Conservation (phyloP, 2,113 vertebrate genomes). For the Gymnarchus niloticus region DNA sequence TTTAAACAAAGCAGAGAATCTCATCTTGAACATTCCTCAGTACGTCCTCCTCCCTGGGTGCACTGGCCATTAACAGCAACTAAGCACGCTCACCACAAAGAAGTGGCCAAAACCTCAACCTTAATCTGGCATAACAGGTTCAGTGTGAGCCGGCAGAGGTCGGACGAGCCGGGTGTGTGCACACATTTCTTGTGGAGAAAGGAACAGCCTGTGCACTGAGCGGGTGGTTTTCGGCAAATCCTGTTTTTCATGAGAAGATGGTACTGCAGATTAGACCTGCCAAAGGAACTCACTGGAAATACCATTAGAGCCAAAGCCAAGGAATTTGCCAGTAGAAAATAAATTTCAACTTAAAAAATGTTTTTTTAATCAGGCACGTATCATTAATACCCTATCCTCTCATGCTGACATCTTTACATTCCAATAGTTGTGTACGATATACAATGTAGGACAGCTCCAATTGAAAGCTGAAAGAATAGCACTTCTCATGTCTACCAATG, state of each 20-base stretch:
- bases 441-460: too few species aligned
- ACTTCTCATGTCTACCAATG: too few species aligned
- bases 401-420: too few species aligned
- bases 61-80: background rate
- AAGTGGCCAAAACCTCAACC: background rate
- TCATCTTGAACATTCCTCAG: background rate
- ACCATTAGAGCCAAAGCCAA: background rate
- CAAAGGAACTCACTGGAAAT: background rate
- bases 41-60: background rate
- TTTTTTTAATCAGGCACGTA: background rate
- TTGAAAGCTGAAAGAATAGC: too few species aligned
- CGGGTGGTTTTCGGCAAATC: background rate
- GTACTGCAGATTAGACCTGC: background rate
- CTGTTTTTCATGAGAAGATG: background rate
- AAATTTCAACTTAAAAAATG: background rate
- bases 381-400: background rate
- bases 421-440: too few species aligned
- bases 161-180: background rate
- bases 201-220: slow-evolving; percentile 15
- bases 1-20: slow-evolving; percentile 12
- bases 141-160: background rate
- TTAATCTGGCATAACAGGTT: slow-evolving; percentile 23
- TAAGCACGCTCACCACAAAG: background rate
- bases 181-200: background rate
- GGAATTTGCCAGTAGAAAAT: background rate